phyloP scores from a whole-genome alignment of 53 echinoderm and acorn worm species.

The Apostichopus leukothele region DNA sequence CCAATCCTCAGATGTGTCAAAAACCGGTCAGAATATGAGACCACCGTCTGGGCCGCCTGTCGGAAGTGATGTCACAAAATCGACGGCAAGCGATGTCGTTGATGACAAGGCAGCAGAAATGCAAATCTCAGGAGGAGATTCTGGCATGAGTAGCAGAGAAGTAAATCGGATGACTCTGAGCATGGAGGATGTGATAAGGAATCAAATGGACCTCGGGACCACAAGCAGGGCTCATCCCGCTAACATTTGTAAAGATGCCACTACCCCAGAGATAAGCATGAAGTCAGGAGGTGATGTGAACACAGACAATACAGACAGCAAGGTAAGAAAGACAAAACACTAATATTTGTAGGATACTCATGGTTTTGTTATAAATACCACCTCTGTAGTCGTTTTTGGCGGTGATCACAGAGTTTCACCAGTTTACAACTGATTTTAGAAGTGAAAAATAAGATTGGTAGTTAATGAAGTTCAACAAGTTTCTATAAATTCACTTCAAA shows the following conservation, averaged over 20 bases:
- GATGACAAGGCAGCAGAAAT: neutral
- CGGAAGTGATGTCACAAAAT: neutral
- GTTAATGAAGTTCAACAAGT: too few species aligned
- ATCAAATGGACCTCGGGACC: neutral
- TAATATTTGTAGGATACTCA: too few species aligned
- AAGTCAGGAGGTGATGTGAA: neutral
- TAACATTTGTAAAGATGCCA: too few species aligned
- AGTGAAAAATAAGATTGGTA: too few species aligned
- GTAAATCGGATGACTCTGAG: neutral
- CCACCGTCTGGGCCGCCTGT: neutral
- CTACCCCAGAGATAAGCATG: neutral
- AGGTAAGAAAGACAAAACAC: neutral
- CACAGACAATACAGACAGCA: neutral
- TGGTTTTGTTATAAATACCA: too few species aligned
- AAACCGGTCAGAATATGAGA: neutral
- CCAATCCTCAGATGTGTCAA: too few species aligned
- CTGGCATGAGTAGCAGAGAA: neutral
- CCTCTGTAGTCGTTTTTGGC: too few species aligned
- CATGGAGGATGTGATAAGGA: slow-evolving; percentile 1
- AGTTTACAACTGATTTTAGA: too few species aligned
- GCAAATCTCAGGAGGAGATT: neutral
- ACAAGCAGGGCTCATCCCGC: too few species aligned
- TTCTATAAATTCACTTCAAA: too few species aligned
- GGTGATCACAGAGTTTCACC: too few species aligned
- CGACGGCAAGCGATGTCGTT: neutral